These are phyloP conservation scores for Limnephilus auricula DNA, from an alignment of 2,888 invertebrate species.

Conservation along the genomic window DNA sequence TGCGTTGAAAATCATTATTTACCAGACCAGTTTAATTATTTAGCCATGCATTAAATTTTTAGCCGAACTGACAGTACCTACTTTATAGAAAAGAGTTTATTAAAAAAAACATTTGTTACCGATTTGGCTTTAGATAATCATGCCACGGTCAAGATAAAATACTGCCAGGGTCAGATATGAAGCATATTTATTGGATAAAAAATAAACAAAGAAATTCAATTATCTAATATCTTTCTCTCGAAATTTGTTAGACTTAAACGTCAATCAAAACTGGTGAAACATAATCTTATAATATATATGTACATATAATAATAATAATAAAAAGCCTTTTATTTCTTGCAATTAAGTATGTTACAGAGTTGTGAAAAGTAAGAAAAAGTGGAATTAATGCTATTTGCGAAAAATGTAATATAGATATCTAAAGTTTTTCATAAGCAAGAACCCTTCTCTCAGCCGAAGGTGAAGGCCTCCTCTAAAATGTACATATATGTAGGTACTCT, in stretches of 20 bases:
- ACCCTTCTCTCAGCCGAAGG: too few species aligned
- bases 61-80: background rate
- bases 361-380: too few species aligned
- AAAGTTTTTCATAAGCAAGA: too few species aligned
- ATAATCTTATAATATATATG: too few species aligned
- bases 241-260: background rate
- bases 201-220: constrained; percentile 16
- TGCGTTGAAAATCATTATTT: too few species aligned
- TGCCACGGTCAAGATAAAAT: constrained; percentile 15
- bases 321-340: too few species aligned
- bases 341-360: too few species aligned
- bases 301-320: too few species aligned
- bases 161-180: background rate
- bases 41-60: background rate
- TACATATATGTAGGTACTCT: too few species aligned
- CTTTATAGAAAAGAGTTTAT: background rate
- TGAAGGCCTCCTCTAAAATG: too few species aligned
- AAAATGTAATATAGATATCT: too few species aligned
- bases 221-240: background rate
- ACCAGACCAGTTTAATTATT: background rate
- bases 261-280: background rate
- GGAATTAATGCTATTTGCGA: too few species aligned
- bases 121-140: background rate
- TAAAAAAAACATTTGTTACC: background rate
- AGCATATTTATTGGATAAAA: background rate